Evolutionary conservation across 1,140 invertebrate species (phyloP).

Genomic region (Caerostris extrusa): DNA sequence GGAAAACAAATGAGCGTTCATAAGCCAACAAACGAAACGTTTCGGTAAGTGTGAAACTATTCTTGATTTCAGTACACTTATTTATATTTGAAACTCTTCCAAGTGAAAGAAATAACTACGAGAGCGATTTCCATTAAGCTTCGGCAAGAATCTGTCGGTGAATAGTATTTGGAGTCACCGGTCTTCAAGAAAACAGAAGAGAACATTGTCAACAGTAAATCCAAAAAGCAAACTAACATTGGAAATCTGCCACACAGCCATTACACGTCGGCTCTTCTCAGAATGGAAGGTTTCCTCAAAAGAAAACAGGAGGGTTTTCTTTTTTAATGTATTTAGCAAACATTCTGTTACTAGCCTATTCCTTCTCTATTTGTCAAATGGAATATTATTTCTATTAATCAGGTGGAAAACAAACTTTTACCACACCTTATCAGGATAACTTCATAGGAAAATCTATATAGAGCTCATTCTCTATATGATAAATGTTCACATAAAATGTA

Average conservation of each 20-base stretch:
- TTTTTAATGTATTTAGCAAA: not conserved
- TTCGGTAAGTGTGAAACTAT: conserved; percentile 22
- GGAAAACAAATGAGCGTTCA: conserved; percentile 17
- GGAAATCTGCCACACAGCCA: conserved; percentile 47
- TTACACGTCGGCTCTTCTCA: not conserved
- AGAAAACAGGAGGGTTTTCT: not conserved
- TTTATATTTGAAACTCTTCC: conserved; percentile 40
- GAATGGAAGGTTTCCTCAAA: not conserved
- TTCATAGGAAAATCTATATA: too few species aligned
- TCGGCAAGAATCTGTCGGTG: not conserved
- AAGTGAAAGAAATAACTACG: not conserved
- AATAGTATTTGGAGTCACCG: not conserved
- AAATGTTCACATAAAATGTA: too few species aligned
- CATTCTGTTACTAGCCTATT: not conserved
- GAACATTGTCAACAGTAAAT: conserved; percentile 38
- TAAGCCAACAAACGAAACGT: conserved; percentile 10
- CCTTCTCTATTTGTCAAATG: too few species aligned
- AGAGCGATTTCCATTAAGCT: conserved; percentile 1
- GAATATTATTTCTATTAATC: too few species aligned
- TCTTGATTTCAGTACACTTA: not conserved
- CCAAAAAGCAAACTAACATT: conserved; percentile 53
- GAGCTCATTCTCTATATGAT: too few species aligned
- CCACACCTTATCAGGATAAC: too few species aligned
- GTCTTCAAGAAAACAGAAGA: not conserved
- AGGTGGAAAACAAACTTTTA: too few species aligned